Percentiles rank a stretch among this genome's conserved stretches.
phyloP scores from a whole-genome alignment of 2,797 vertebrate species.

The Melanotaenia maccullochi region DNA sequence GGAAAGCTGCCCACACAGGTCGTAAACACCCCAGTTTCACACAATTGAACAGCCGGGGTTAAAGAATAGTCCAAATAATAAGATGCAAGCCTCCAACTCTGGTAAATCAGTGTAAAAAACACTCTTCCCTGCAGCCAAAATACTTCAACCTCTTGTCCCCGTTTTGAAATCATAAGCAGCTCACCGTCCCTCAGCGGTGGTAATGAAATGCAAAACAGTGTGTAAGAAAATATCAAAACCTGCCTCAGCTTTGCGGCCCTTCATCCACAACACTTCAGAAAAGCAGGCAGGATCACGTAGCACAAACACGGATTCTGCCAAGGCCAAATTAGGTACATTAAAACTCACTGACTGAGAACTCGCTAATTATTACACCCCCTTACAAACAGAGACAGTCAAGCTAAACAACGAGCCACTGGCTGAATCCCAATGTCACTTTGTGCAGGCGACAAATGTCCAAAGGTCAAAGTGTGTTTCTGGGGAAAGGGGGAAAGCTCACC shows the following conservation, averaged over 20 bases:
- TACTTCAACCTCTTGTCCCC: slow-evolving; percentile 78
- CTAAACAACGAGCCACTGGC: slow-evolving; percentile 64
- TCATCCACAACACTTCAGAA: slow-evolving; percentile 66
- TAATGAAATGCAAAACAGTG: slow-evolving; percentile 82
- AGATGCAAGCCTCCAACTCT: slow-evolving; percentile 80
- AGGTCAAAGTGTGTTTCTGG: slow-evolving; percentile 84
- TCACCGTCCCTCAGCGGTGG: slow-evolving; percentile 62
- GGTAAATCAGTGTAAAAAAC: slow-evolving; percentile 84
- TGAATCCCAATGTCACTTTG: slow-evolving; percentile 85
- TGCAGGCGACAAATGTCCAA: slow-evolving; percentile 85
- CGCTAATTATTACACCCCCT: slow-evolving; percentile 86
- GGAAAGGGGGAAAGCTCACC: slow-evolving; percentile 73
- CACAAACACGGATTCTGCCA: slow-evolving; percentile 78
- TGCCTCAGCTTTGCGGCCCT: slow-evolving; percentile 46
- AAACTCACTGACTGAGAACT: slow-evolving; percentile 75
- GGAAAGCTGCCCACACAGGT: slow-evolving; percentile 68
- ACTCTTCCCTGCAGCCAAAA: slow-evolving; percentile 81
- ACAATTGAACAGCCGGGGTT: slow-evolving; percentile 83
- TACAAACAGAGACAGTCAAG: slow-evolving; percentile 74
- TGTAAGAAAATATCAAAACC: slow-evolving; percentile 65
- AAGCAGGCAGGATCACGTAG: slow-evolving; percentile 74
- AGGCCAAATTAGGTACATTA: slow-evolving; percentile 80
- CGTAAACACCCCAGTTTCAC: slow-evolving; percentile 78
- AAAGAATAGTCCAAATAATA: slow-evolving; percentile 86
- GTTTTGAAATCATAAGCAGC: slow-evolving; percentile 80